These are phyloP conservation scores for Xylota segnis DNA, from an alignment of 2,888 invertebrate species.

Conservation along the genomic window DNA sequence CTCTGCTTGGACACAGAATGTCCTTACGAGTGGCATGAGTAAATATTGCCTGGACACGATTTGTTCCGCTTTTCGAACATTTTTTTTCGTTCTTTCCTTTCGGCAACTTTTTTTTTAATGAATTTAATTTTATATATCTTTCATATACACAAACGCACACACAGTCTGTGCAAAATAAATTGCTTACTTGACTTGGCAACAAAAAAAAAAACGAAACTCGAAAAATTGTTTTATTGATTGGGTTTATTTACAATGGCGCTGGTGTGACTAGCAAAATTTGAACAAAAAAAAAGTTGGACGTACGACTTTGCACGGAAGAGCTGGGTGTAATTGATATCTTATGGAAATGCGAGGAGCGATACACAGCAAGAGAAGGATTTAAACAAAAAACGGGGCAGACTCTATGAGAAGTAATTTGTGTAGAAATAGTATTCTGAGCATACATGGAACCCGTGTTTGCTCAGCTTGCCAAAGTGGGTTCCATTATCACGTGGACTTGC, in stretches of 20 bases:
- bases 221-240: conserved; percentile 33
- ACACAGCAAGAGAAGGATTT: conserved; percentile 1
- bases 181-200: conserved; percentile 23
- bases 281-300: conserved; percentile 7
- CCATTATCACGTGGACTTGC: no score
- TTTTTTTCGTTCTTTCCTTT: neutral
- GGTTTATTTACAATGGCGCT: conserved; percentile 36
- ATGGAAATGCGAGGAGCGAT: conserved; percentile 12
- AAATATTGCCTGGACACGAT: conserved; percentile 49
- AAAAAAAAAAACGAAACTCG: neutral
- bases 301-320: neutral
- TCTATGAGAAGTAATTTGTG: neutral
- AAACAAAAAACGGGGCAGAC: neutral
- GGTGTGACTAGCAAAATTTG: conserved; percentile 16
- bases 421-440: no score
- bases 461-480: no score
- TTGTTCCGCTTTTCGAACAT: conserved; percentile 2
- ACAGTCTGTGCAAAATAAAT: conserved; percentile 43
- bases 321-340: conserved; percentile 18
- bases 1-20: conserved; percentile 8
- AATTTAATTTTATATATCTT: neutral
- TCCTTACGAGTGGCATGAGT: conserved; percentile 36
- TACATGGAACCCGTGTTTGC: no score
- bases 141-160: neutral
- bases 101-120: conserved; percentile 7